These are phyloP conservation scores for Furnarius figulus DNA, from an alignment of 2,113 vertebrate genomes.

Conservation along the genomic window DNA sequence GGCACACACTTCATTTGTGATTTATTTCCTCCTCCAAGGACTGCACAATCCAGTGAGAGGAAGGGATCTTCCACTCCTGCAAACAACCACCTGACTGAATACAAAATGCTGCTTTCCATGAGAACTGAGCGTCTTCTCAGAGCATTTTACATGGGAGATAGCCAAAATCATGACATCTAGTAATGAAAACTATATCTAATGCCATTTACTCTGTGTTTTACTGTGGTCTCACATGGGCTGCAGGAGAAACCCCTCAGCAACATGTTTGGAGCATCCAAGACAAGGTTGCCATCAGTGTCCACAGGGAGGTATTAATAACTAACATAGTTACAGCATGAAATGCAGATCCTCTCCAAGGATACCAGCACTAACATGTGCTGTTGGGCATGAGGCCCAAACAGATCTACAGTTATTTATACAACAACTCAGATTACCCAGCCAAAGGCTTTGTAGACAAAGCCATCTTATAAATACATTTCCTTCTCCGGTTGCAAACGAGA, in stretches of 20 bases:
- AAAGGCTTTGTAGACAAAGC: neutral
- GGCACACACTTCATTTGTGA: neutral
- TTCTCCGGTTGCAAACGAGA: neutral
- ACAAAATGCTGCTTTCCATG: neutral
- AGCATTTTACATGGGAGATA: neutral
- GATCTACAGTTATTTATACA: neutral
- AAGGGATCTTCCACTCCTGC: rapidly evolving
- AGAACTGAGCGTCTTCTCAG: neutral
- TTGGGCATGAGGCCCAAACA: neutral
- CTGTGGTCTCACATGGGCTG: neutral
- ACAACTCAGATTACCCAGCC: neutral
- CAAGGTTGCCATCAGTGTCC: neutral
- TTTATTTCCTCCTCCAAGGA: neutral
- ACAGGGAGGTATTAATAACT: neutral
- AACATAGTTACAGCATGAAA: neutral
- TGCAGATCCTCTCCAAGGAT: neutral
- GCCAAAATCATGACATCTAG: neutral
- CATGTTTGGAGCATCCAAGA: rapidly evolving
- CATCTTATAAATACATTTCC: neutral
- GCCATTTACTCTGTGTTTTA: neutral
- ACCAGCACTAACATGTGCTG: neutral
- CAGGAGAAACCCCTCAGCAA: neutral
- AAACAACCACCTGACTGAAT: neutral
- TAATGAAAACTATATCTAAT: neutral
- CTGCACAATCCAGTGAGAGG: neutral